phyloP scores from a whole-genome alignment of 2,888 invertebrate species.

The Acanthosoma haemorrhoidale region DNA sequence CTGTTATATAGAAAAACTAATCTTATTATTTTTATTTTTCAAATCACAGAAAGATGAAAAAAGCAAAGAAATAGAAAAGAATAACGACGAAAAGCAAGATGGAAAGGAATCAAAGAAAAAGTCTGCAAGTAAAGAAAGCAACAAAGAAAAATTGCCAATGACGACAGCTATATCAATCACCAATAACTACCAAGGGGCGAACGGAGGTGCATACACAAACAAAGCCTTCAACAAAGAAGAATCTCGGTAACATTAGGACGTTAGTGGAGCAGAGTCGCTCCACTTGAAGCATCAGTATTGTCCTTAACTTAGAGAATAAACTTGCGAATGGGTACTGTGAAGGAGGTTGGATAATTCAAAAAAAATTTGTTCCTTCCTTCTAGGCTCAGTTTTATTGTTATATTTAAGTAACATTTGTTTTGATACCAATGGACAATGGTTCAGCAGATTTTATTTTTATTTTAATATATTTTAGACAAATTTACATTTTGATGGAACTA shows the following conservation, averaged over 20 bases:
- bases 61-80: background rate
- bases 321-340: slow-evolving; percentile 5
- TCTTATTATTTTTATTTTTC: background rate
- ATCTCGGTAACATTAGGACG: slow-evolving; percentile 14
- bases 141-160: slow-evolving; percentile 30
- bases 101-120: slow-evolving; percentile 19
- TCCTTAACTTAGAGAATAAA: slow-evolving; percentile 12
- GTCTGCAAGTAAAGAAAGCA: background rate
- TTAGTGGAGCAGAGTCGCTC: background rate
- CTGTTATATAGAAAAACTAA: background rate
- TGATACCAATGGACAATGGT: background rate
- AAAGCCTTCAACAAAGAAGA: slow-evolving; percentile 16
- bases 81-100: background rate
- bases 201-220: slow-evolving; percentile 24
- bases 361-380: slow-evolving; percentile 4
- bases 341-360: slow-evolving; percentile 8
- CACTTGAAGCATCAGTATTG: background rate
- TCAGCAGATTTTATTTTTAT: background rate
- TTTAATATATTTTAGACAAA: background rate
- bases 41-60: background rate
- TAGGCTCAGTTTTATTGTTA: slow-evolving; percentile 5
- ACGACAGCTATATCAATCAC: slow-evolving; percentile 4
- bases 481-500: background rate
- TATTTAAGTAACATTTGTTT: slow-evolving; percentile 1
- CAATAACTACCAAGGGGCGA: slow-evolving; percentile 26